Evolutionary conservation across 2,888 invertebrate species (phyloP), one percentile per base, ranked within the genome.

Genomic region (Sussaba pulchella): DNA sequence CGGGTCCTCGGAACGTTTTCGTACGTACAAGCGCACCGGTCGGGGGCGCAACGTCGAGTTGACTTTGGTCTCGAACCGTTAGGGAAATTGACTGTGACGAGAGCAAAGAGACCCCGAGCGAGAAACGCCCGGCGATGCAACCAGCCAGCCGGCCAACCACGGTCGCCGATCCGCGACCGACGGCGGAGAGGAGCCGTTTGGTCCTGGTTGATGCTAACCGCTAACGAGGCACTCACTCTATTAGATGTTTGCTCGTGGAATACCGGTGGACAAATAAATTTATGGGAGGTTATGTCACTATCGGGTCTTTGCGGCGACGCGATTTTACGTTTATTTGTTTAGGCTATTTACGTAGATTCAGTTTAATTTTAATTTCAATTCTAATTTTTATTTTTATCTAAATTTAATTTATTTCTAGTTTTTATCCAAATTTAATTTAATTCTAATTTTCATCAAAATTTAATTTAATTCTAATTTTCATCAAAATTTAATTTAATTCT

Each of bases 41-140:
- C 31, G 31, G 2, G 31, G 43, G 47, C 39, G 47, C 45, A 36
- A 19, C 45, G 70, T 41, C 54, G 54, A 70, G 77, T 77, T 77
- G 77, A 77, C 77, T 77, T 66, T 77, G 66, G 71, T 57, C 66
- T 71, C 61, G 66, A 71, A 71, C 57, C 47, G 66, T 31, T 6
- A 41, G 64, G 77, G 77, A 77, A 77, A 77, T 77, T 77, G 77
- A 77, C 71, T 77, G 77, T 77, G 77, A 77, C 77, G 77, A 77
- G 77, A 52, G 77, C 24, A 71, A 70, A 71, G 77, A 74, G 67
- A n/a, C n/a, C n/a, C 45, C 57, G 63, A 39, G 10, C 63, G 63
- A 43, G 63, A 63, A 21, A 24, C 41, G n/a, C 39, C 24, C 52
- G 31, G 14, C 26, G 26, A 21, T n/a, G n/a, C n/a, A n/a, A n/a